These are phyloP conservation scores for Keiferia lycopersicella DNA, from an alignment of 2,888 invertebrate genomes.

Conservation along the genomic window DNA sequence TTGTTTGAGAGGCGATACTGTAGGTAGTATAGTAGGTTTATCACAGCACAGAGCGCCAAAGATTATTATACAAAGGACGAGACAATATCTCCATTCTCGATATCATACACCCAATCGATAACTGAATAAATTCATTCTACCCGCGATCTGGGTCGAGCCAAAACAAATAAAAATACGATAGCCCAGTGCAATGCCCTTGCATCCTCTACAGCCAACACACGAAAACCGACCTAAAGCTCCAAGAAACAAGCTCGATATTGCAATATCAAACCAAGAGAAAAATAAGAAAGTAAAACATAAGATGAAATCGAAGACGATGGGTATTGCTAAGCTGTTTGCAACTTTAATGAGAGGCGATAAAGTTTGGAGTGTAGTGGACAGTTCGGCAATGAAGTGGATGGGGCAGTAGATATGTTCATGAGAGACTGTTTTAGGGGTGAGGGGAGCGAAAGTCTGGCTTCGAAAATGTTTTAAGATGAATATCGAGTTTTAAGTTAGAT, in stretches of 20 bases:
- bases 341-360: conserved; percentile 44
- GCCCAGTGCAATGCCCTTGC: conserved; percentile 77
- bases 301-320: conserved; percentile 75
- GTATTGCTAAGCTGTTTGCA: conserved; percentile 45
- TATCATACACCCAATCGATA: conserved; percentile 77
- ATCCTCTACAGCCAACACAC: conserved; percentile 49
- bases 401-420: conserved; percentile 65
- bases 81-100: conserved; percentile 51
- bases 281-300: conserved; percentile 77
- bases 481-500: conserved; percentile 19
- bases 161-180: conserved; percentile 80
- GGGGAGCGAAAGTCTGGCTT: conserved; percentile 21
- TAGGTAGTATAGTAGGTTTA: no score
- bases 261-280: conserved; percentile 51
- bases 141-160: conserved; percentile 78
- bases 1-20: no score
- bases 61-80: conserved; percentile 3
- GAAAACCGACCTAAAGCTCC: conserved; percentile 40
- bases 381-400: conserved; percentile 46
- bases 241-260: conserved; percentile 53
- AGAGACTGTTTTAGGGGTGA: conserved; percentile 33
- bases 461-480: conserved; percentile 18
- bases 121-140: conserved; percentile 77
- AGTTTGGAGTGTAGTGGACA: conserved; percentile 33
- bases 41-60: background rate